Base-by-base conservation (phyloP, 1,140 invertebrate species). In the Eriocheir sinensis region DNA sequence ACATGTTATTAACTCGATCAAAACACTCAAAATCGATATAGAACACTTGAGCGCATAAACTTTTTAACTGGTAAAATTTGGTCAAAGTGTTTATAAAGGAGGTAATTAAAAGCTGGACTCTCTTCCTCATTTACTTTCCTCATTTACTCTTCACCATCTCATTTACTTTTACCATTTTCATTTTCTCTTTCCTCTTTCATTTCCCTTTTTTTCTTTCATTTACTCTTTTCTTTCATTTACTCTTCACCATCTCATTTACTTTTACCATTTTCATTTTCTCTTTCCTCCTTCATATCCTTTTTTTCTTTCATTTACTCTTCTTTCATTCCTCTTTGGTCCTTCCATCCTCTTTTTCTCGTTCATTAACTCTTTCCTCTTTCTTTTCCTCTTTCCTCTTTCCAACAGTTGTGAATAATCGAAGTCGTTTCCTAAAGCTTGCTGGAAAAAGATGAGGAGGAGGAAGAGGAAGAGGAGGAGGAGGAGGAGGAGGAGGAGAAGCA, bases 151-250 rank as follows among this genome's bases (percentile, higher is more conserved):
- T n/a, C n/a, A n/a, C n/a, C n/a, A n/a, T n/a, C n/a, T n/a, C n/a
- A n/a, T n/a, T n/a, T n/a, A n/a, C n/a, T n/a, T n/a, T n/a, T n/a
- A n/a, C n/a, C n/a, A n/a, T n/a, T n/a, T n/a, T n/a, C n/a, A n/a
- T n/a, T n/a, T n/a, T n/a, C n/a, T n/a, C n/a, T n/a, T n/a, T n/a
- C 60, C 60, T 72, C 60, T n/a, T n/a, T n/a, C 60, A 15, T 72
- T 72, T 72, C 60, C n/a, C 60, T 72, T n/a, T 72, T n/a, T 72
- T n/a, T 72, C 60, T 72, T n/a, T 72, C 60, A 72, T 15, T 72
- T 15, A 15, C 12, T 72, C n/a, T 72, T 72, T 72, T n/a, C 60
- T 15, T 72, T n/a, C n/a, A 15, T 15, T 72, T 72, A 15, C n/a
- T 72, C 60, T n/a, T n/a, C 60, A 72, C n/a, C n/a, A 15, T 72